Conservation (phyloP, 2,888 invertebrate genomes). For the Allygus modestus region DNA sequence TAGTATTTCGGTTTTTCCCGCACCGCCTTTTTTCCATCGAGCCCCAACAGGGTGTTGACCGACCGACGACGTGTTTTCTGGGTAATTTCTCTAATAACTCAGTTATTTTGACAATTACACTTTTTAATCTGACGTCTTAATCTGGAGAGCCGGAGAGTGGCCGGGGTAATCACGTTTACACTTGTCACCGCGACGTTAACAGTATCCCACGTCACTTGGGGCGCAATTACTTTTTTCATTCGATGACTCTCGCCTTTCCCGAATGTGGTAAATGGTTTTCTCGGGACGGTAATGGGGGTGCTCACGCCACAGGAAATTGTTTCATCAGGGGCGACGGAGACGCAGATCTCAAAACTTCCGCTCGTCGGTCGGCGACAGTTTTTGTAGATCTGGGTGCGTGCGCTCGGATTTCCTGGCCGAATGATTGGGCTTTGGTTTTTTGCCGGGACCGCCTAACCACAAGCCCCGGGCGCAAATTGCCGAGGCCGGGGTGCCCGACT, state of each 20-base stretch:
- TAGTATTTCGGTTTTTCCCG: too few species aligned
- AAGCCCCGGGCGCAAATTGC: constrained; percentile 57
- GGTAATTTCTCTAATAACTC: not conserved
- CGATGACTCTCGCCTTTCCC: constrained; percentile 46
- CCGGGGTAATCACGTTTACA: not conserved
- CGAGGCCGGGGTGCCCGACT: constrained; percentile 57
- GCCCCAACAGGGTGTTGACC: not conserved
- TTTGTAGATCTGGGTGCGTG: constrained; percentile 36
- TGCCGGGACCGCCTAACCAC: constrained; percentile 49
- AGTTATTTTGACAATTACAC: not conserved
- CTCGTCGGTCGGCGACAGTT: constrained; percentile 51
- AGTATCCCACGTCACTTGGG: constrained; percentile 33
- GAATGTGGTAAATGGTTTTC: constrained; percentile 54
- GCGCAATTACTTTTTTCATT: constrained; percentile 50
- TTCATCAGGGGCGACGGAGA: constrained; percentile 25
- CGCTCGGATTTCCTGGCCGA: constrained; percentile 49
- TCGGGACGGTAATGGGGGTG: constrained; percentile 23
- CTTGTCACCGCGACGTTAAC: not conserved
- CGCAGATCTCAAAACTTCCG: constrained; percentile 52
- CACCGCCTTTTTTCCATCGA: too few species aligned
- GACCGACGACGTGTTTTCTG: not conserved
- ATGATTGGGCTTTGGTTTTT: constrained; percentile 45
- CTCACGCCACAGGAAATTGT: constrained; percentile 55
- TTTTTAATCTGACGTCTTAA: constrained; percentile 5
- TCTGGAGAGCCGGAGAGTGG: not conserved